Evolutionary conservation across 2,888 invertebrate genomes (phyloP).

Genomic region (Argyresthia goedartella): DNA sequence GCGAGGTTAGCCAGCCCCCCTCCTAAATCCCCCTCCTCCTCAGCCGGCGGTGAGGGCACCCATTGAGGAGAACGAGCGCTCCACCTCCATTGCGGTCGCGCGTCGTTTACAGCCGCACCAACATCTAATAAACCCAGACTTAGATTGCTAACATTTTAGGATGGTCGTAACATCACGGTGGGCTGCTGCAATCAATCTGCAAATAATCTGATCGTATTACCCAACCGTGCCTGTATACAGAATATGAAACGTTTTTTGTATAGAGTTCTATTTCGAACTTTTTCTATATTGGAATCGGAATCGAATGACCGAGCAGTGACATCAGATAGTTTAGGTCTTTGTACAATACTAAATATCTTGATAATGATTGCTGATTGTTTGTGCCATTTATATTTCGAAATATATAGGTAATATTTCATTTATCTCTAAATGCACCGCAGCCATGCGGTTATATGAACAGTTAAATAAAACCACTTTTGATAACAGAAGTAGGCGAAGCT

Average conservation of each 20-base stretch:
- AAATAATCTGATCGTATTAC: slow-evolving; percentile 24
- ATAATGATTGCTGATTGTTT: no score
- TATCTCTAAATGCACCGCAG: no score
- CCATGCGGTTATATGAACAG: not conserved
- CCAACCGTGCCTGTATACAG: not conserved
- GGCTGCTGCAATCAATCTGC: slow-evolving; percentile 30
- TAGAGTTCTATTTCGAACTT: no score
- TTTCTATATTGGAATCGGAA: no score
- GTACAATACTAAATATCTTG: no score
- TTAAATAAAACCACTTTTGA: slow-evolving; percentile 25
- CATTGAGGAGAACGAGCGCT: slow-evolving; percentile 1
- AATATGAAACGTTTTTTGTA: no score
- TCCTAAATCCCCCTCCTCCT: slow-evolving; percentile 35
- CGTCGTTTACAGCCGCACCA: not conserved
- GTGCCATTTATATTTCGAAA: no score
- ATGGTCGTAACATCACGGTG: slow-evolving; percentile 5
- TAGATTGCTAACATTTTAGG: slow-evolving; percentile 2
- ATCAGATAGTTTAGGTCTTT: no score
- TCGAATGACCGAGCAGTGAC: no score
- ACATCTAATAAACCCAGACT: not conserved
- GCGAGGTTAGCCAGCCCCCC: slow-evolving; percentile 60
- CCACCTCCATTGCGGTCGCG: slow-evolving; percentile 1
- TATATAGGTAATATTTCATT: no score
- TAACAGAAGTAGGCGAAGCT: slow-evolving; percentile 60
- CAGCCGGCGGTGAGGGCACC: not conserved